A percentile compares a stretch with the other conserved stretches of the same genome.
phyloP scores from a whole-genome alignment of 2,113 vertebrate genomes.

The Triplophysa dalaica region DNA sequence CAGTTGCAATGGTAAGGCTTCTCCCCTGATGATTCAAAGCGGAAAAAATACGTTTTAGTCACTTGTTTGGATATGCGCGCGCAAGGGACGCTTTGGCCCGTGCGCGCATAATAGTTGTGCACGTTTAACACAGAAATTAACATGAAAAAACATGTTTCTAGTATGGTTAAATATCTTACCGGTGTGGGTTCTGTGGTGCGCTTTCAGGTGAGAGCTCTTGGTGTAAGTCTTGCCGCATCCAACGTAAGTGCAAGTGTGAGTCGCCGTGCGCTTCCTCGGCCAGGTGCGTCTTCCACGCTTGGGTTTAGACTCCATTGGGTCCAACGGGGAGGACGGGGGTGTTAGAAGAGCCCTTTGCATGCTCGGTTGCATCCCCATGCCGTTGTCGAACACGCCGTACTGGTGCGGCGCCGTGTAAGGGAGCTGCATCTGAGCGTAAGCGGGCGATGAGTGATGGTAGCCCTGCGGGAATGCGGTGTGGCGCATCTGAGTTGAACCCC shows the following conservation, averaged over 20 bases:
- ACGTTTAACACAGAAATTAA: background rate
- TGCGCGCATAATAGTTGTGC: too few species aligned
- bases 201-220: slow-evolving; percentile 97
- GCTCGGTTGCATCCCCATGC: slow-evolving; percentile 75
- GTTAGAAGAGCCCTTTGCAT: slow-evolving; percentile 85
- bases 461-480: slow-evolving; percentile 76
- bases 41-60: background rate
- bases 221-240: slow-evolving; percentile 97
- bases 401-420: slow-evolving; percentile 76
- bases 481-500: slow-evolving; percentile 71
- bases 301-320: slow-evolving; percentile 89
- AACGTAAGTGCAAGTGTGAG: slow-evolving; percentile 90
- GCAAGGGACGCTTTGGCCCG: too few species aligned
- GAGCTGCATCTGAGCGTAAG: slow-evolving; percentile 67
- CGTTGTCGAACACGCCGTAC: slow-evolving; percentile 84
- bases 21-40: slow-evolving; percentile 78
- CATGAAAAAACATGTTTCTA: background rate
- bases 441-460: slow-evolving; percentile 72
- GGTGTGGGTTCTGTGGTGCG: slow-evolving; percentile 94
- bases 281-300: slow-evolving; percentile 92
- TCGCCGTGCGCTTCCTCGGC: slow-evolving; percentile 92
- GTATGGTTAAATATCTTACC: slow-evolving; percentile 72
- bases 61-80: background rate
- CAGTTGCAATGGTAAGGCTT: slow-evolving; percentile 98
- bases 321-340: slow-evolving; percentile 91